Evolutionary conservation across 2,888 invertebrate species (phyloP), one percentile per base, ranked within the genome.

Genomic region (Pachycephus smyrnensis): DNA sequence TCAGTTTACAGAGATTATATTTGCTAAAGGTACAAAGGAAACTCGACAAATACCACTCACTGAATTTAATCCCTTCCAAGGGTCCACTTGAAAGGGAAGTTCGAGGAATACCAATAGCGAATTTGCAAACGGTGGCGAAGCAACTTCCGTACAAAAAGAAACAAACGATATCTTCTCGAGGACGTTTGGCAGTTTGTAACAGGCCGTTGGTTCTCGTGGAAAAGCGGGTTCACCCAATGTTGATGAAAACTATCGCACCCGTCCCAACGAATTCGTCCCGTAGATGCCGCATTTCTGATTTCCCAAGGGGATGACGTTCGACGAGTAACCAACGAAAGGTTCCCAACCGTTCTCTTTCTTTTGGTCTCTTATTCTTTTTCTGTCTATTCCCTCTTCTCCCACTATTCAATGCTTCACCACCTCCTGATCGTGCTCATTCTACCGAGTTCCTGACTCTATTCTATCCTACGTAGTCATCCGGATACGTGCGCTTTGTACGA

Each of bases 211-310:
- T 23, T 55, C 23, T 23, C 40, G 23, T 23, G 23, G 40, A 55
- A 55, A 23, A 55, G 40, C 40, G 40, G 40, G 23, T 55, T 23
- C 40, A 55, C 40, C 6, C 40, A 23, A 23, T 55, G 6, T 55
- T 23, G 40, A 55, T 55, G 40, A 23, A 55, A 55, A 55, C 40
- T 15, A 55, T 55, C 23, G 23, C 9, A 55, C 4, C 40, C 40
- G 40, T 55, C 40, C 23, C 23, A 23, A 55, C 40, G 40, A 55
- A 55, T 55, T 55, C 40, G 40, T 55, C 6, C 40, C 40, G 40
- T 55, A 23, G 40, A 55, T 55, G 71, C 71, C 31, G 71, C 71
- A 71, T 71, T 71, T 71, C 71, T 15, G 71, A 71, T 71, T 71
- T 71, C 71, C 71, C 71, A 31, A 31, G n/a, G 71, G 71, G 71